Conservation (phyloP, 2,113 vertebrate species). For the Isichthys henryi region DNA sequence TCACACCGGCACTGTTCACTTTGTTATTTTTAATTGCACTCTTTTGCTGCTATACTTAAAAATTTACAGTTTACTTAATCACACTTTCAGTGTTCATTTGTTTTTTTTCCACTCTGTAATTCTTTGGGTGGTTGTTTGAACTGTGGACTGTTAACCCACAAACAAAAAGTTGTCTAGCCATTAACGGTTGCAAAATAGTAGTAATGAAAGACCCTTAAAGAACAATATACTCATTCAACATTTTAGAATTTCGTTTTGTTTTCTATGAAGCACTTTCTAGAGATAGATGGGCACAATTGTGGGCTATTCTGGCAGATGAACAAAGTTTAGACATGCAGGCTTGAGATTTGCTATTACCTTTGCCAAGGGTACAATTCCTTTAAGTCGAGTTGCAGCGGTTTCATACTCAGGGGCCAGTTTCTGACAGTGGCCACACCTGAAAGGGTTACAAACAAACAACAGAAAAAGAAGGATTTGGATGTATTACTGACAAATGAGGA, state of each 20-base stretch:
- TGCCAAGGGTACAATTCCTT: conserved; percentile 16
- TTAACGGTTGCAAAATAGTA: background rate
- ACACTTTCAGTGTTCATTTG: background rate
- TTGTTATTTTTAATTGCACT: background rate
- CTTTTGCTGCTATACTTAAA: background rate
- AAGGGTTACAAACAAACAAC: background rate
- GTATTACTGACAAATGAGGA: background rate
- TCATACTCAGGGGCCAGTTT: conserved; percentile 33
- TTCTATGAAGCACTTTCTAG: background rate
- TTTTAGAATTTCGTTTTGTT: background rate
- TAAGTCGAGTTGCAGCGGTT: conserved; percentile 28
- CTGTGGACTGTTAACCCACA: background rate
- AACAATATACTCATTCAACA: background rate
- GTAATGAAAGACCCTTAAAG: background rate
- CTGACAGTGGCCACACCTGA: conserved; percentile 36
- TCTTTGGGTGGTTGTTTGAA: background rate
- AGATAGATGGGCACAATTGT: background rate
- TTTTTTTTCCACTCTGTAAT: background rate
- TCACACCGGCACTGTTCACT: background rate
- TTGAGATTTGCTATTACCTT: conserved; percentile 22
- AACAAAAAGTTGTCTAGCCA: background rate
- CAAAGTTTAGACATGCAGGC: background rate
- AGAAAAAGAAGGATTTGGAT: background rate
- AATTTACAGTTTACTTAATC: background rate
- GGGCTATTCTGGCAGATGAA: background rate